Conservation (phyloP, 2,797 vertebrate species). For the Amblyopsis hoosieri region DNA sequence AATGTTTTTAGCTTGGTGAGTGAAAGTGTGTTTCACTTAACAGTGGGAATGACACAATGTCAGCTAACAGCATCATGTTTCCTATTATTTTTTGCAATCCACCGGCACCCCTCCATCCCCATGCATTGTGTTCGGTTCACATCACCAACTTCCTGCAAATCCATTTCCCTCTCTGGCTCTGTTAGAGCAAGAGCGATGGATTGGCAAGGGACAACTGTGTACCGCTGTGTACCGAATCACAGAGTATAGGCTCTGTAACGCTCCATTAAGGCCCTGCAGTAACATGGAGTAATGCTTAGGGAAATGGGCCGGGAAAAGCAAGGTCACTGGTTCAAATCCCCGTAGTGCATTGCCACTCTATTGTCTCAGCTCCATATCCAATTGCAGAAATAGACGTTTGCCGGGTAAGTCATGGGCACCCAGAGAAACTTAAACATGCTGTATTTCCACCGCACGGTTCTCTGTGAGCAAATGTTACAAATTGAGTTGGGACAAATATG, state of each 20-base stretch:
- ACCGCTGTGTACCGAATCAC: slow-evolving; percentile 64
- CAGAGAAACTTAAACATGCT: slow-evolving; percentile 4
- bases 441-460: not conserved
- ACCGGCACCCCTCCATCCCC: slow-evolving; percentile 48
- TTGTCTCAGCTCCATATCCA: slow-evolving; percentile 32
- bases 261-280: slow-evolving; percentile 67
- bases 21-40: too few relatives aligned
- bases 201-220: slow-evolving; percentile 62
- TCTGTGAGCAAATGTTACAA: slow-evolving; percentile 26
- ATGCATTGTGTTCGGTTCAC: slow-evolving; percentile 38
- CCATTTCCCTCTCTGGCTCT: slow-evolving; percentile 62
- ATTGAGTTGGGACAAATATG: slow-evolving; percentile 17
- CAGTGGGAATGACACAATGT: too few relatives aligned
- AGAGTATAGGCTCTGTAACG: slow-evolving; percentile 62
- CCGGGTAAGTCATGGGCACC: slow-evolving; percentile 15
- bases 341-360: slow-evolving; percentile 32
- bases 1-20: too few relatives aligned
- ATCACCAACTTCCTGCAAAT: slow-evolving; percentile 47
- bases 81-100: slow-evolving; percentile 20
- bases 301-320: slow-evolving; percentile 67
- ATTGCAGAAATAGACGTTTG: slow-evolving; percentile 45
- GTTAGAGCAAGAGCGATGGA: slow-evolving; percentile 67
- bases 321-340: slow-evolving; percentile 71
- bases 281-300: slow-evolving; percentile 68
- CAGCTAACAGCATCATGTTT: not conserved